These are phyloP conservation scores for Drosophila carrolli DNA, from an alignment of 1,140 invertebrate genomes.

Conservation along the genomic window DNA sequence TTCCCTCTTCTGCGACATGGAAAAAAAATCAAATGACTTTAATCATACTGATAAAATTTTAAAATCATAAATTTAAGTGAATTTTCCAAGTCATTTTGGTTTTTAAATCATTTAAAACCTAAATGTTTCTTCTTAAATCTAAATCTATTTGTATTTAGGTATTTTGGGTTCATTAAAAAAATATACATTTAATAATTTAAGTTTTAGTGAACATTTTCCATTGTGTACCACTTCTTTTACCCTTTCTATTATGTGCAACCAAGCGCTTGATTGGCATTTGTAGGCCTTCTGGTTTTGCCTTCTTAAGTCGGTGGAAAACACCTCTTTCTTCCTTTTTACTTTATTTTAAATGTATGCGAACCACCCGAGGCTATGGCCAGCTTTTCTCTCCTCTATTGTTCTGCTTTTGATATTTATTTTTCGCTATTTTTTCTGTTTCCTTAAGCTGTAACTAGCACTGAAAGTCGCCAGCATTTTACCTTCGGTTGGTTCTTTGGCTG, in stretches of 20 bases:
- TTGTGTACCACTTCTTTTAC: background rate
- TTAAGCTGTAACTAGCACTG: constrained; percentile 11
- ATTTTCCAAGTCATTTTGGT: no score
- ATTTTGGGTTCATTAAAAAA: no score
- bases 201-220: background rate
- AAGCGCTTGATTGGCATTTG: constrained; percentile 66
- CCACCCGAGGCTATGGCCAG: constrained; percentile 24
- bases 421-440: background rate
- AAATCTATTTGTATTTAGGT: no score
- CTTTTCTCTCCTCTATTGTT: constrained; percentile 27
- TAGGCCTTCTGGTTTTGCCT: constrained; percentile 50
- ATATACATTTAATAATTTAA: background rate
- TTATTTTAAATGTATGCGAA: constrained; percentile 14
- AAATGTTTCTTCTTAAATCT: no score
- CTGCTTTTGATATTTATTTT: constrained; percentile 32
- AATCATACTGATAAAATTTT: no score
- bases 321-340: constrained; percentile 1
- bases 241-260: constrained; percentile 25
- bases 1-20: background rate
- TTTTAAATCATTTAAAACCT: no score
- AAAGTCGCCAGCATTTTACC: constrained; percentile 15
- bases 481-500: constrained; percentile 11
- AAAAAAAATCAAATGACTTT: background rate
- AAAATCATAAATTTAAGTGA: no score
- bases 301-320: background rate